A percentile compares a stretch with the other conserved stretches of the same genome.
phyloP scores from a whole-genome alignment of 2,888 invertebrate genomes.

The Agrotis segetum region DNA sequence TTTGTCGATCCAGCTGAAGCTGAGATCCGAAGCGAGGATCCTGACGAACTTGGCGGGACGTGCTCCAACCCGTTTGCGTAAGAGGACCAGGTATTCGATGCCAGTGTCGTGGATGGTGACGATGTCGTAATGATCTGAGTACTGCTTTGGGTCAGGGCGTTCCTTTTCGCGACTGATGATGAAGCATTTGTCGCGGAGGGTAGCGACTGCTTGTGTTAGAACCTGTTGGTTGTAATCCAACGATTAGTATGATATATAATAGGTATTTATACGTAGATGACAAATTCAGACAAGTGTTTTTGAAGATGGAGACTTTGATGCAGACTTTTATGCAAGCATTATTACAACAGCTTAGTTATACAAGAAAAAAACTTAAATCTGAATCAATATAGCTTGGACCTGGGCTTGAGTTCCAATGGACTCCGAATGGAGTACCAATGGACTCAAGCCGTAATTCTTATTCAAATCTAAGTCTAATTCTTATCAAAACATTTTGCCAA shows the following conservation, averaged over 20 bases:
- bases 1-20: constrained; percentile 90
- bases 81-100: constrained; percentile 88
- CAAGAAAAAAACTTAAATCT: no score
- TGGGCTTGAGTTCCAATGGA: no score
- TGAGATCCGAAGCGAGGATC: constrained; percentile 80
- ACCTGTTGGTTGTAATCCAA: constrained; percentile 69
- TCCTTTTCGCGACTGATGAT: constrained; percentile 91
- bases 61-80: constrained; percentile 86
- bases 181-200: constrained; percentile 91
- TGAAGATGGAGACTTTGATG: no score
- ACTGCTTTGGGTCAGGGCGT: constrained; percentile 84
- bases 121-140: constrained; percentile 86
- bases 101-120: constrained; percentile 87
- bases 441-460: no score
- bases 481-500: no score
- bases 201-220: constrained; percentile 84
- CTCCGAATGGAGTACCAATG: no score
- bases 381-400: no score
- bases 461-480: no score
- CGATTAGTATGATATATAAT: neutral
- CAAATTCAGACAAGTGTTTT: no score
- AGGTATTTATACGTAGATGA: no score
- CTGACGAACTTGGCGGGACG: constrained; percentile 87
- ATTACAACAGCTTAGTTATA: neutral
- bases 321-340: neutral